Conservation (phyloP, 35 echinoderm and acorn worm species). For the Eucidaris tribuloides region DNA sequence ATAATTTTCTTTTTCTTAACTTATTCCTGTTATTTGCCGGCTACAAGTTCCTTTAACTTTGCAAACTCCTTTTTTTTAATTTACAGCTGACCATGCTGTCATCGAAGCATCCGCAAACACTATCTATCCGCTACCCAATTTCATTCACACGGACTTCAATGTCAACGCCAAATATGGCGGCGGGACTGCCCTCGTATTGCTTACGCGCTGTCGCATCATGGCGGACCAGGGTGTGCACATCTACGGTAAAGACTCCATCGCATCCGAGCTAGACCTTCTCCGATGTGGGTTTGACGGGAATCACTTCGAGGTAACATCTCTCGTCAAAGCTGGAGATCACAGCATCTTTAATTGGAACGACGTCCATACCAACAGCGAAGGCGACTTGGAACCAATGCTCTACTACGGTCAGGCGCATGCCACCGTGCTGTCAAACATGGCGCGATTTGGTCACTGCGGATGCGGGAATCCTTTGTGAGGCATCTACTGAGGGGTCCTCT, state of each 20-base stretch:
- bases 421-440: constrained; percentile 52
- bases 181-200: constrained; percentile 44
- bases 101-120: constrained; percentile 32
- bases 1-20: too few species aligned
- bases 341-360: constrained; percentile 40
- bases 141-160: constrained; percentile 40
- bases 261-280: constrained; percentile 14
- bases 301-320: constrained; percentile 20
- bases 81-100: constrained; percentile 50
- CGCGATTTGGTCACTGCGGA: constrained; percentile 41
- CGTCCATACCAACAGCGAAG: constrained; percentile 21
- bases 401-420: constrained; percentile 43
- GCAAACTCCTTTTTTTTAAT: neutral
- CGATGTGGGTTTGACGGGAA: constrained; percentile 68
- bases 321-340: constrained; percentile 39
- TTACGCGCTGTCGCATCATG: too few species aligned
- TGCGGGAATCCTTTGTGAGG: neutral
- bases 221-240: too few species aligned
- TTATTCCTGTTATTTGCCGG: too few species aligned
- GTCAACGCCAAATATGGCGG: constrained; percentile 63
- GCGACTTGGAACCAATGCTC: constrained; percentile 22
- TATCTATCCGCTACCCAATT: constrained; percentile 27
- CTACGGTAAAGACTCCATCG: neutral
- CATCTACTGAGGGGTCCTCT: neutral
- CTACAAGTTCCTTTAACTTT: too few species aligned